Evolutionary conservation across 2,888 invertebrate species (phyloP).

Genomic region (Acleris emargana): DNA sequence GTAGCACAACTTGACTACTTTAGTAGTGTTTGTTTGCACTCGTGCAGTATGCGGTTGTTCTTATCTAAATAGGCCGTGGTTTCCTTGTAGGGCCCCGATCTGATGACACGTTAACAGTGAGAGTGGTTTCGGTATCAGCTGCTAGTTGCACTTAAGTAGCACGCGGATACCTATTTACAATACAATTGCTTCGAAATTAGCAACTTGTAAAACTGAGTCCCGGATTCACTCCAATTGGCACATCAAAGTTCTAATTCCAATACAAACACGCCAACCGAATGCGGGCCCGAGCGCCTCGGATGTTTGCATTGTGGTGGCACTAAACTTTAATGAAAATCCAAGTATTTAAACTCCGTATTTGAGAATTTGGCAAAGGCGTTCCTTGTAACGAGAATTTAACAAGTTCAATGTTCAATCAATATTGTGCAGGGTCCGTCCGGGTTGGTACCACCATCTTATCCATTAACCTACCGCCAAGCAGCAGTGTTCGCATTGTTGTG

Average conservation of each 20-base stretch:
- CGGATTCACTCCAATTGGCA: constrained; percentile 28
- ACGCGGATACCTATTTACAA: not conserved
- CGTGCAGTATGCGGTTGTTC: constrained; percentile 55
- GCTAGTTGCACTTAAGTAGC: constrained; percentile 1
- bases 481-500: no score
- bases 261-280: constrained; percentile 48
- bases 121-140: constrained; percentile 29
- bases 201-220: constrained; percentile 5
- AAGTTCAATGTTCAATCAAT: constrained; percentile 30
- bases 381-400: constrained; percentile 39
- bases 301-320: constrained; percentile 51
- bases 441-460: no score
- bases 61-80: constrained; percentile 78
- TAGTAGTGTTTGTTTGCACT: constrained; percentile 48
- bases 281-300: constrained; percentile 43
- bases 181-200: not conserved
- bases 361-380: constrained; percentile 45
- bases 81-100: constrained; percentile 64
- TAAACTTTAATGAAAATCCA: constrained; percentile 56
- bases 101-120: constrained; percentile 52
- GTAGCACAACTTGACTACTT: constrained; percentile 13
- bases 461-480: no score
- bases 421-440: no score
- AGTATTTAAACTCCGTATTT: constrained; percentile 48
- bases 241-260: constrained; percentile 33